These are phyloP conservation scores for Mormyrus proboscirostris DNA, from an alignment of 2,797 vertebrate genomes.

Conservation along the genomic window DNA sequence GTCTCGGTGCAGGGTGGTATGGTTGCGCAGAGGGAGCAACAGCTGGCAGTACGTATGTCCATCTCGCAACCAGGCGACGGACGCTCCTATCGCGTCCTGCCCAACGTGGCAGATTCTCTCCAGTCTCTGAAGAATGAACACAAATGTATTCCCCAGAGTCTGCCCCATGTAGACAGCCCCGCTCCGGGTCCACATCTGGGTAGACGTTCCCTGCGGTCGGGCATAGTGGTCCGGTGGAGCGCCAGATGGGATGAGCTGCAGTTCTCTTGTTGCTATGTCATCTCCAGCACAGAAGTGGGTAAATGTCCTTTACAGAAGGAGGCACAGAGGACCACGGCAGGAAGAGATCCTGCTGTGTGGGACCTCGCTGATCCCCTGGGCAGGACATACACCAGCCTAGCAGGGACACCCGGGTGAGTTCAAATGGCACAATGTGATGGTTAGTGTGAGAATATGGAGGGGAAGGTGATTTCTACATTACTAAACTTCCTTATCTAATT, in stretches of 20 bases:
- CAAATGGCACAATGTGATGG: slow-evolving; percentile 32
- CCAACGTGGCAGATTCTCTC: background rate
- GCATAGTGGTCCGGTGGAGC: background rate
- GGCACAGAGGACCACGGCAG: background rate
- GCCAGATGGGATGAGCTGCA: background rate
- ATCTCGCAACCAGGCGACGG: background rate
- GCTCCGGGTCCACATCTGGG: background rate
- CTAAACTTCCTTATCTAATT: slow-evolving; percentile 5
- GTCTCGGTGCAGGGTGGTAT: background rate
- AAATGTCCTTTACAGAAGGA: background rate
- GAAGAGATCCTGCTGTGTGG: background rate
- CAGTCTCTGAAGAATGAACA: background rate
- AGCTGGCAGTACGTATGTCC: background rate
- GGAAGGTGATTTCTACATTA: background rate
- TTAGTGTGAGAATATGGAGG: background rate
- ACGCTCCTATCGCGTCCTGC: background rate
- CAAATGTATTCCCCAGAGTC: slow-evolving; percentile 23
- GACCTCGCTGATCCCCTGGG: background rate
- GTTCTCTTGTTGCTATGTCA: background rate
- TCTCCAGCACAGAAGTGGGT: slow-evolving; percentile 23
- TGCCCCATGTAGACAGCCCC: background rate
- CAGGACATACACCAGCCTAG: background rate
- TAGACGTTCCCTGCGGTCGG: background rate
- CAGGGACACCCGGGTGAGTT: background rate
- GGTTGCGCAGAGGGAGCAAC: background rate